Evolutionary conservation across 2,888 invertebrate genomes (phyloP), one percentile per base, ranked within the genome.

Genomic region (Stomorhina lunata): DNA sequence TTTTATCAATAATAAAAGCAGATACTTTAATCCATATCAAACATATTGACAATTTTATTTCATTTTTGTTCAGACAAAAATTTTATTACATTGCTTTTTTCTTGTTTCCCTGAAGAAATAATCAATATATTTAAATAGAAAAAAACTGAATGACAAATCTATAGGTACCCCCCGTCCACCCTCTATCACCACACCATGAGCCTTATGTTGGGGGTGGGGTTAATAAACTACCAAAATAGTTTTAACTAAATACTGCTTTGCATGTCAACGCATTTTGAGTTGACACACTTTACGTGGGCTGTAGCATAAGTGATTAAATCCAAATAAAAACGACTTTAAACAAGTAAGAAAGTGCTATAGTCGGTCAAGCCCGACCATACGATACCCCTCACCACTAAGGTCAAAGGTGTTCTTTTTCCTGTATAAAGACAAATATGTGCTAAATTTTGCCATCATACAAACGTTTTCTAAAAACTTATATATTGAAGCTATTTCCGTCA

Each of bases 201-300:
- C n/a, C n/a, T n/a, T n/a, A 17, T 17, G 2, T 15, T 1, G 43
- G 4, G 17, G 43, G 48, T 20, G 25, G 25, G 12, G 48, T 25
- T 48, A 25, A 48, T 5, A 25, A 12, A 48, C 22, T 48, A 22
- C 48, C n/a, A 27, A 63, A 63, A 27, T 45, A 45, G 27, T 12
- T 43, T 43, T 29, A 68, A 50, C 48, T 45, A 57, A 71, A 71
- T 57, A 71, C 34, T 48, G 22, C 3, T 71, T 71, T 59, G 71
- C 59, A 71, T 71, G 71, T 59, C 34, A 71, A 59, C 45, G 71
- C 57, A 71, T 34, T 25, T 59, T 59, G 15, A 5, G 12, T 65
- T 65, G 15, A 15, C n/a, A 4, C 20, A 2, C 10, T 12, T 17
- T n/a, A 10, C 48, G 12, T 32, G 7, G 22, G 55, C 22, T 37